phyloP scores from a whole-genome alignment of 2,113 vertebrate genomes.

The Quiscalus mexicanus region DNA sequence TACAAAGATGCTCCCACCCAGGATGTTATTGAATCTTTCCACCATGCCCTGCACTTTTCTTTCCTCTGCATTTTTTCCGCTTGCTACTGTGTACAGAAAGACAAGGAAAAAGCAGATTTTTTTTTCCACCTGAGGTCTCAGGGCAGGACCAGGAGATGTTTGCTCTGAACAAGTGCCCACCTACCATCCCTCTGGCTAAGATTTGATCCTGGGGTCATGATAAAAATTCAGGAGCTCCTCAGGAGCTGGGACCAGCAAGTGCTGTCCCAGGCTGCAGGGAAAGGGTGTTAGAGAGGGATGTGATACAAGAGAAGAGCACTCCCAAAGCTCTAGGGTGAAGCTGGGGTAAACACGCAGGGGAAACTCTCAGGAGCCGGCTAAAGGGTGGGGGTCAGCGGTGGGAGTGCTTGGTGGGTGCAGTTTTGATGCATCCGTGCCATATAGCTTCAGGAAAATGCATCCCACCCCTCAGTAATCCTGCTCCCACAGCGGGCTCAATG shows the following conservation, averaged over 20 bases:
- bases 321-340: neutral
- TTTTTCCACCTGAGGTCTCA: neutral
- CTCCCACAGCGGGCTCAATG: neutral
- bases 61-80: neutral
- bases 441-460: neutral
- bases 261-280: neutral
- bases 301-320: accelerated
- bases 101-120: neutral
- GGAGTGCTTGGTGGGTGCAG: accelerated
- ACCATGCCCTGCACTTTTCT: neutral
- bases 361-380: accelerated
- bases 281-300: neutral
- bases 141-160: neutral
- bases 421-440: accelerated
- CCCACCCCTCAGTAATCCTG: neutral
- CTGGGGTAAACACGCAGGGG: accelerated
- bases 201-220: neutral
- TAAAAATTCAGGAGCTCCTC: neutral
- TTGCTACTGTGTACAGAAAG: neutral
- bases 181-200: neutral
- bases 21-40: neutral
- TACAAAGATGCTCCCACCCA: neutral
- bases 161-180: neutral
- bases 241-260: neutral
- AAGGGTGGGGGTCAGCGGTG: neutral